A percentile compares a stretch with the other conserved stretches of the same genome.
Evolutionary conservation across 2,113 vertebrate genomes (phyloP).

Genomic region (Oryzias celebensis): DNA sequence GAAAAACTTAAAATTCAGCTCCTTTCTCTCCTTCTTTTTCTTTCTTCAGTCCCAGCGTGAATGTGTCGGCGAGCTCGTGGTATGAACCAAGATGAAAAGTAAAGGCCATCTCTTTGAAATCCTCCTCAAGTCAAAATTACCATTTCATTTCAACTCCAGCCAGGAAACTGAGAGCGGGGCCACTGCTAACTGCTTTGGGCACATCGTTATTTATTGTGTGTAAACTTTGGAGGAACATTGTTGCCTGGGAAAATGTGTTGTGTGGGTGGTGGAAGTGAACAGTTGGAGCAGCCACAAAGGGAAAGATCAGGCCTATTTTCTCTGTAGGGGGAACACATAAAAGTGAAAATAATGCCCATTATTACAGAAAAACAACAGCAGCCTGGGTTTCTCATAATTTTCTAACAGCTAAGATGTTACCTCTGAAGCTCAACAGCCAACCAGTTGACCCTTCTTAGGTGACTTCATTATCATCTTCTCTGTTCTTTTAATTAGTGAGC

Average conservation of each 20-base stretch:
- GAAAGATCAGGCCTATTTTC: slow-evolving; percentile 79
- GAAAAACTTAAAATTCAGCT: slow-evolving; percentile 67
- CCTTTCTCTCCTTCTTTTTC: slow-evolving; percentile 38
- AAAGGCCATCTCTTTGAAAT: slow-evolving; percentile 80
- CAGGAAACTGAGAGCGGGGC: slow-evolving; percentile 76
- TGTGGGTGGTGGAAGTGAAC: slow-evolving; percentile 82
- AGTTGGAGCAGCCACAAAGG: slow-evolving; percentile 81
- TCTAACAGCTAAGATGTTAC: slow-evolving; percentile 67
- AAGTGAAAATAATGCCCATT: slow-evolving; percentile 78
- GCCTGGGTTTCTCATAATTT: slow-evolving; percentile 72
- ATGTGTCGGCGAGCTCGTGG: slow-evolving; percentile 75
- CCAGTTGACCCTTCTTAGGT: slow-evolving; percentile 62
- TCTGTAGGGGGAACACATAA: slow-evolving; percentile 80
- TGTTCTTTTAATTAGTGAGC: slow-evolving; percentile 71
- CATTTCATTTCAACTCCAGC: slow-evolving; percentile 83
- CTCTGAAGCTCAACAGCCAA: slow-evolving; percentile 60
- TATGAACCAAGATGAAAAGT: slow-evolving; percentile 78
- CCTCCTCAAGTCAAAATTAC: slow-evolving; percentile 84
- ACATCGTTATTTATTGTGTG: slow-evolving; percentile 82
- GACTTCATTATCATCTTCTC: slow-evolving; percentile 34
- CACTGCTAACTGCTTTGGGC: slow-evolving; percentile 79
- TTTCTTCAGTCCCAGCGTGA: slow-evolving; percentile 64
- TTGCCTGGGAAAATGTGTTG: slow-evolving; percentile 80
- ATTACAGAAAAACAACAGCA: slow-evolving; percentile 78
- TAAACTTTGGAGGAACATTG: slow-evolving; percentile 83